Evolutionary conservation across 2,797 vertebrate genomes (phyloP), one percentile per base, ranked within the genome.

Genomic region (Calcarius lapponicus): DNA sequence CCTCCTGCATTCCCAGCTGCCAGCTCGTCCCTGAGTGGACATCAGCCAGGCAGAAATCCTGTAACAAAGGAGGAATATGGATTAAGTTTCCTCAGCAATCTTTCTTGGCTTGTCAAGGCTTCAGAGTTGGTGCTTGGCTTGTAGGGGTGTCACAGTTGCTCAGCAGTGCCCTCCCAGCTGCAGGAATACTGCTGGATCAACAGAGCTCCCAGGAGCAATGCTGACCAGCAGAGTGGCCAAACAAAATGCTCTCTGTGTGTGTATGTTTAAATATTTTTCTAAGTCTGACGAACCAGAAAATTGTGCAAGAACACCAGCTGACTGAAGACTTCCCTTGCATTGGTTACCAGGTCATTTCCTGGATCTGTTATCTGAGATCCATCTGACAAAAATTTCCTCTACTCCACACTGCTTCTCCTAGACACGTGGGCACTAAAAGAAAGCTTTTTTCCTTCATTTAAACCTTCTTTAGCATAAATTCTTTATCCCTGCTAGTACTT

Each of bases 151-250:
- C 53, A 3, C 21, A 7, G 28, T 28, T 42, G 2, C 6, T 19
- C 22, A 66, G 31, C 34, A 25, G 25, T 1, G 29, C 0, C 0
- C 21, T 72, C 36, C 32, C 7, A n/a, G 50, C 31, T n/a, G 1
- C 21, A 6, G 12, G 51, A 47, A 31, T 17, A 10, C 10, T 17
- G 5, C 45, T 32, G 17, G 57, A 24, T 14, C n/a, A 40, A 45
- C 24, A 7, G 65, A 22, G 50, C 54, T 57, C 54, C 45, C 47
- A 21, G 65, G 26, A 51, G 53, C 50, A 28, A 3, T 2, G 10
- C 58, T 31, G 65, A 21, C 61, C 53, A 58, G 65, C 2, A 2
- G 31, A 43, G 47, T 2, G 38, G 32, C 74, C 5, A 14, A 54
- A 53, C 22, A 25, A 69, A 81, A 50, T 2, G 5, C 13, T 60